A percentile compares a stretch with the other conserved stretches of the same genome.
phyloP scores from a whole-genome alignment of 2,888 invertebrate genomes.

The Clunio marinus region DNA sequence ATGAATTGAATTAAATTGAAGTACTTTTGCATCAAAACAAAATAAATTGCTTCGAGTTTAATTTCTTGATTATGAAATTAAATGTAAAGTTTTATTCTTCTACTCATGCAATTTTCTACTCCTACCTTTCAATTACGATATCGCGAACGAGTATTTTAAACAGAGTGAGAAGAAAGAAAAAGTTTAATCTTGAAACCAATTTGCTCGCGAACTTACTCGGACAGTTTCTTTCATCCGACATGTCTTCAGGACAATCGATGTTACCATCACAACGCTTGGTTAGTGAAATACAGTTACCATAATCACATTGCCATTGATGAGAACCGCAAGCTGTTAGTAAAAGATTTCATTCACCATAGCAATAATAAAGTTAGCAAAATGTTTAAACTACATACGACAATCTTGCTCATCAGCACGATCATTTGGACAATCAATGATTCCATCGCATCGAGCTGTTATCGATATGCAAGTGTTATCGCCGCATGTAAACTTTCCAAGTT shows the following conservation, averaged over 20 bases:
- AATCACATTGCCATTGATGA: slow-evolving; percentile 70
- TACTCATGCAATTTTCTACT: slow-evolving; percentile 5
- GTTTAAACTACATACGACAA: slow-evolving; percentile 56
- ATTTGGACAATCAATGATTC: slow-evolving; percentile 64
- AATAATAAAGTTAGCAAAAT: too few species aligned
- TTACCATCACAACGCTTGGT: slow-evolving; percentile 62
- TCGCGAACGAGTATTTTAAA: not conserved
- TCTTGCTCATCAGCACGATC: slow-evolving; percentile 62
- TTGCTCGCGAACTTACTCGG: slow-evolving; percentile 40
- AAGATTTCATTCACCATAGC: too few species aligned
- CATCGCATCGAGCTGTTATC: slow-evolving; percentile 65
- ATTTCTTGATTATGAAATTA: not conserved
- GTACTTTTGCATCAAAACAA: too few species aligned
- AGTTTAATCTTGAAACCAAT: too few species aligned
- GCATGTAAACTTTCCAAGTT: slow-evolving; percentile 64
- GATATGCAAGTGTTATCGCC: slow-evolving; percentile 70
- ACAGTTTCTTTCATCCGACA: slow-evolving; percentile 71
- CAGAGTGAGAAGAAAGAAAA: too few species aligned
- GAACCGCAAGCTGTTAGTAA: slow-evolving; percentile 59
- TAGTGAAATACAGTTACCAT: slow-evolving; percentile 62
- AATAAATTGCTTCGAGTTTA: not conserved
- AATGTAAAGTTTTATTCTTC: not conserved
- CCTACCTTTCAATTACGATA: not conserved
- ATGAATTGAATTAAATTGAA: too few species aligned
- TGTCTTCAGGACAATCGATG: slow-evolving; percentile 66